phyloP scores from a whole-genome alignment of 2,113 vertebrate genomes.

The Oryzias melastigma region DNA sequence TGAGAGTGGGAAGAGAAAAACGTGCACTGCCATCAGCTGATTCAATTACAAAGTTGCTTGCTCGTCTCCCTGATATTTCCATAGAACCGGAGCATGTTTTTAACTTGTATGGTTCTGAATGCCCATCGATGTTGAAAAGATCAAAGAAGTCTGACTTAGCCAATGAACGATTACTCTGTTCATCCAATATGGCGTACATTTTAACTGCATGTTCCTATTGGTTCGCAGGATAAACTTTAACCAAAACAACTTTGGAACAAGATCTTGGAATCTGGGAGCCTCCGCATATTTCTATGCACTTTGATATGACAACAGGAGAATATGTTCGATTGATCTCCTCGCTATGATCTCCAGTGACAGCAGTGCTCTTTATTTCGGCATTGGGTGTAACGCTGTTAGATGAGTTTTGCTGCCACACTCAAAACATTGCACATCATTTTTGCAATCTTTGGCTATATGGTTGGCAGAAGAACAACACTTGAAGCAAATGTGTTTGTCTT shows the following conservation, averaged over 20 bases:
- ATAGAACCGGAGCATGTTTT: not conserved
- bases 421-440: too few species aligned
- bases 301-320: not conserved
- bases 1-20: not conserved
- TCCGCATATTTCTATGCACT: not conserved
- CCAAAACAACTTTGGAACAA: slow-evolving; percentile 2
- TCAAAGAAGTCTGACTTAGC: slow-evolving; percentile 6
- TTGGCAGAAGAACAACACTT: too few species aligned
- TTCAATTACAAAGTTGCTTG: not conserved
- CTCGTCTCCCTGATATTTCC: not conserved
- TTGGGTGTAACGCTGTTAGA: too few species aligned
- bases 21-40: not conserved
- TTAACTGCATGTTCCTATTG: not conserved
- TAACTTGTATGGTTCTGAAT: not conserved
- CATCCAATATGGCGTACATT: slow-evolving; percentile 4
- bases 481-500: too few species aligned
- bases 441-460: too few species aligned
- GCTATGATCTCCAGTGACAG: not conserved
- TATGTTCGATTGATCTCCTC: not conserved
- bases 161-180: slow-evolving; percentile 10
- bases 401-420: too few species aligned
- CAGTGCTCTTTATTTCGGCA: not conserved
- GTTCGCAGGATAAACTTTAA: not conserved
- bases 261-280: not conserved
- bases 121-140: not conserved